Evolutionary conservation across 2,113 vertebrate genomes (phyloP).

Genomic region (Neolamprologus hecqui): DNA sequence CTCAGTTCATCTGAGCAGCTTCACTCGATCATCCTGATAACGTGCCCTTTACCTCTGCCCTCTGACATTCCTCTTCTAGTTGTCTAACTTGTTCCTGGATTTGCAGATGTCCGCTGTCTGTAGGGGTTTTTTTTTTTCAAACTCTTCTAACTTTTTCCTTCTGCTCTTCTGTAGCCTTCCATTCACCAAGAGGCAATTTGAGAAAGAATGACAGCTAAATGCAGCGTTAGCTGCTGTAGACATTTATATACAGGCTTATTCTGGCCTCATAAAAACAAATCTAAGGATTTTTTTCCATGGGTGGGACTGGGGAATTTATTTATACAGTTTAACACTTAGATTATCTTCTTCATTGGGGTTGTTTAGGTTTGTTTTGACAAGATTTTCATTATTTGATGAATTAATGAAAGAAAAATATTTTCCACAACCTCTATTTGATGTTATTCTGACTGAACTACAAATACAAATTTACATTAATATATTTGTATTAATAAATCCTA

Average conservation of each 20-base stretch:
- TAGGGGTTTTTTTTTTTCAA: accelerated
- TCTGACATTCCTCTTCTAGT: background rate
- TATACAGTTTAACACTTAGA: background rate
- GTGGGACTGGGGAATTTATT: background rate
- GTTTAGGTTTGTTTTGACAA: background rate
- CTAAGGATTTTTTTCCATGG: background rate
- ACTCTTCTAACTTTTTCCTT: background rate
- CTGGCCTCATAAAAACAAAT: background rate
- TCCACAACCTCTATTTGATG: background rate
- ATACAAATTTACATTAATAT: background rate
- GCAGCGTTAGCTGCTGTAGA: background rate
- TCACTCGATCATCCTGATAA: background rate
- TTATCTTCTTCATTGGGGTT: background rate
- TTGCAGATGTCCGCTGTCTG: background rate
- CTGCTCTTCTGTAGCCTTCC: background rate
- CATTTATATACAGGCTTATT: background rate
- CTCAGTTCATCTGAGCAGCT: background rate
- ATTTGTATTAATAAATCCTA: background rate
- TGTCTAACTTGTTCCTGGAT: background rate
- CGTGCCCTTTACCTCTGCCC: background rate
- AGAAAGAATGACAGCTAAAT: background rate
- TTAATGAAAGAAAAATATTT: background rate
- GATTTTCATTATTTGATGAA: background rate
- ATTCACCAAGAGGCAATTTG: background rate
- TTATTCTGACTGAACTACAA: background rate